These are phyloP conservation scores for Cyprinodon tularosa DNA, from an alignment of 2,113 vertebrate species.

Conservation along the genomic window DNA sequence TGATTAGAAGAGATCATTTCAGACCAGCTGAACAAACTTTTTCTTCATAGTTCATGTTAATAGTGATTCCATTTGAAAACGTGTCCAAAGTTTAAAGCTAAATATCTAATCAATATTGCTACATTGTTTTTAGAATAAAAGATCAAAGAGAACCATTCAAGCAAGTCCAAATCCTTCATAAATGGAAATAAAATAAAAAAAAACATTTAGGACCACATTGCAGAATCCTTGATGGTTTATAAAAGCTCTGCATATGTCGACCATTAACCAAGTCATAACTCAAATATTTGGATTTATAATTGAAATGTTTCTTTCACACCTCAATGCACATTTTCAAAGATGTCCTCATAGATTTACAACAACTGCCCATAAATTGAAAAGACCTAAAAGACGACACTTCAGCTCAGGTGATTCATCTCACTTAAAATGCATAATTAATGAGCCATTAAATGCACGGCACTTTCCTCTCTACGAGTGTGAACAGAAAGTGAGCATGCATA, in stretches of 20 bases:
- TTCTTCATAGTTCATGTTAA: neutral
- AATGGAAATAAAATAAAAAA: neutral
- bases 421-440: conserved; percentile 54
- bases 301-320: conserved; percentile 31
- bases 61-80: neutral
- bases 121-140: neutral
- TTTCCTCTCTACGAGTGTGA: conserved; percentile 31
- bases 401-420: conserved; percentile 24
- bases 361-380: conserved; percentile 13
- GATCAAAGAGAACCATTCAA: neutral
- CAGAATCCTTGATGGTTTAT: conserved; percentile 21
- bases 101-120: neutral
- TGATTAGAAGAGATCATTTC: neutral
- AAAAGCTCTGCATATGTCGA: conserved; percentile 38
- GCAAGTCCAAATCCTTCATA: neutral
- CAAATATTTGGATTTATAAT: conserved; percentile 33
- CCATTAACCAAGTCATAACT: conserved; percentile 18
- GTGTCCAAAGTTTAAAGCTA: neutral
- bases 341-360: conserved; percentile 27
- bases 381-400: conserved; percentile 38
- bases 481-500: conserved; percentile 48
- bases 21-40: neutral
- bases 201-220: conserved; percentile 18
- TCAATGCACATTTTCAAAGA: conserved; percentile 31
- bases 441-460: conserved; percentile 37